A percentile compares a stretch with the other conserved stretches of the same genome.
These are phyloP conservation scores for Dromas ardeola DNA, from an alignment of 2,113 vertebrate species.

Conservation along the genomic window DNA sequence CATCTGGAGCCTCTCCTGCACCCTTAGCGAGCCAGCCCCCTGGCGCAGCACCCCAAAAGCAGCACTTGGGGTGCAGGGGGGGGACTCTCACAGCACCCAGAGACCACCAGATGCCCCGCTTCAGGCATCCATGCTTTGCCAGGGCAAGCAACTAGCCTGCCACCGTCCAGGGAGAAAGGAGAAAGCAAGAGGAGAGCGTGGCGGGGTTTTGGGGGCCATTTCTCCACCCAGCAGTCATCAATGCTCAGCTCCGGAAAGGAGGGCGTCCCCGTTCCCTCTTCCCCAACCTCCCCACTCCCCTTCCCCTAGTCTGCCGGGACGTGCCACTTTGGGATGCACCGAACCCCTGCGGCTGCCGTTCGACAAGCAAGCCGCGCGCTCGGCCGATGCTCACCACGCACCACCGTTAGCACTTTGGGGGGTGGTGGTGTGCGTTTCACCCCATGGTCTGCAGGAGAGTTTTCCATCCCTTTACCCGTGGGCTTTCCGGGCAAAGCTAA, in stretches of 20 bases:
- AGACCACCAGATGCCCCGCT: background rate
- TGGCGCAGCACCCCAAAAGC: background rate
- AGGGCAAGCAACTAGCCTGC: rapidly evolving
- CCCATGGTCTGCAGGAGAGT: rapidly evolving
- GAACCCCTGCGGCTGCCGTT: rapidly evolving
- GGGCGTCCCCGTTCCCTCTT: background rate
- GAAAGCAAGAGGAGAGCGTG: rapidly evolving
- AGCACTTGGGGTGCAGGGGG: background rate
- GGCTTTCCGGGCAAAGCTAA: background rate
- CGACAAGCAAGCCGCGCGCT: rapidly evolving
- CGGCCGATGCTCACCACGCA: rapidly evolving
- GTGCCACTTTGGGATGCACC: rapidly evolving
- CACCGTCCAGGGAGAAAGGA: rapidly evolving
- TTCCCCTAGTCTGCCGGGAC: background rate
- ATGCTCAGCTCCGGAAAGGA: background rate
- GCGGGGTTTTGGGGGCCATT: rapidly evolving
- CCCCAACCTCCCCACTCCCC: background rate
- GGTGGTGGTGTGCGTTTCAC: background rate
- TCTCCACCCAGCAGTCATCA: background rate
- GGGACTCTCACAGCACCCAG: background rate
- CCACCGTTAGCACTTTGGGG: background rate
- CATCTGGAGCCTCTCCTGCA: background rate
- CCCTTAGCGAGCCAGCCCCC: background rate
- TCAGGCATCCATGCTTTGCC: rapidly evolving
- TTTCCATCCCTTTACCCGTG: background rate